A percentile compares a stretch with the other conserved stretches of the same genome.
Evolutionary conservation across 2,113 vertebrate species (phyloP).

Genomic region (Phyllostomus discolor): DNA sequence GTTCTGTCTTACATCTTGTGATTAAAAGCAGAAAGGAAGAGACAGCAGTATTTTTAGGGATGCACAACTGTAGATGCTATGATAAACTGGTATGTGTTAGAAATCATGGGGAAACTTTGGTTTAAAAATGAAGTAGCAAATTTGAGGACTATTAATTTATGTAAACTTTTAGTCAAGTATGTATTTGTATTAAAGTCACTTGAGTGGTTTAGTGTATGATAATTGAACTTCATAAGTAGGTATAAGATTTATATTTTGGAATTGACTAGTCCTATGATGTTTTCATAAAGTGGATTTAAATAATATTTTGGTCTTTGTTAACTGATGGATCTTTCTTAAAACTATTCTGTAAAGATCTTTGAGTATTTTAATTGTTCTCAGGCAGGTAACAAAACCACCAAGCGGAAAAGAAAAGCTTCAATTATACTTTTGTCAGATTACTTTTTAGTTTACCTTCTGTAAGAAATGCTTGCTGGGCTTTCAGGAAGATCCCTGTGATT

Average conservation of each 20-base stretch:
- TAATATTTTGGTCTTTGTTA: not conserved
- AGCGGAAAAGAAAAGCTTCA: not conserved
- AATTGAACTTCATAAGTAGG: not conserved
- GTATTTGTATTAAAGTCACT: conserved; percentile 15
- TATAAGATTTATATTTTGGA: not conserved
- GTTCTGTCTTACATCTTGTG: not conserved
- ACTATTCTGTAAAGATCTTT: not conserved
- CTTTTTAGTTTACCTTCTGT: conserved; percentile 33
- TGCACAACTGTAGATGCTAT: not conserved
- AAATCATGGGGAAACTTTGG: not conserved
- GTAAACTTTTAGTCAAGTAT: not conserved
- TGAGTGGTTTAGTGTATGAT: conserved; percentile 13
- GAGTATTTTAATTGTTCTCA: conserved; percentile 20
- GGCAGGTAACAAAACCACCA: not conserved
- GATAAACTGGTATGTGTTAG: not conserved
- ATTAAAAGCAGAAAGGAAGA: conserved; percentile 36
- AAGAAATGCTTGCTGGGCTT: conserved; percentile 17
- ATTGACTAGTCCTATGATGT: not conserved
- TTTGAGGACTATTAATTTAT: conserved; percentile 12
- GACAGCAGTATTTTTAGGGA: not conserved
- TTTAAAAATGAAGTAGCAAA: conserved; percentile 18
- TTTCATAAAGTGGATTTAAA: not conserved
- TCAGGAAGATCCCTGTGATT: not conserved
- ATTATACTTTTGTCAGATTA: conserved; percentile 30
- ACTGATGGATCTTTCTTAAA: not conserved